These are phyloP conservation scores for Idaea aversata DNA, from an alignment of 2,888 invertebrate genomes.

Conservation along the genomic window DNA sequence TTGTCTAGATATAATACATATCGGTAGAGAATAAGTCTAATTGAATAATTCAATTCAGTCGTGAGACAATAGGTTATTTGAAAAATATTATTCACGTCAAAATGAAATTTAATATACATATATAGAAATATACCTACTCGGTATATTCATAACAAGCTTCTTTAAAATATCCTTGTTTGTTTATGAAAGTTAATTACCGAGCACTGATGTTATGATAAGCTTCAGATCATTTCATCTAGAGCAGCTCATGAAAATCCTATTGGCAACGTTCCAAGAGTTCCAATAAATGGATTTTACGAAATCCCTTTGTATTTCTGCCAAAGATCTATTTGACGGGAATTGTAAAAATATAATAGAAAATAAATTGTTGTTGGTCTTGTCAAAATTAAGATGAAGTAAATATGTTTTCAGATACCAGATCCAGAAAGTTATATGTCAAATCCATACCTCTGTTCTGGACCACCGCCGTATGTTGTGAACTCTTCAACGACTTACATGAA, in stretches of 20 bases:
- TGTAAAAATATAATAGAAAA: neutral
- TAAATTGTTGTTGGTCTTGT: neutral
- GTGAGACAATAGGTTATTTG: too few species aligned
- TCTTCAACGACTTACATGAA: conserved; percentile 87
- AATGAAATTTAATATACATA: neutral
- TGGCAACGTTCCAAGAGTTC: neutral
- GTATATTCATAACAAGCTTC: neutral
- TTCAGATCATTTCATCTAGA: neutral
- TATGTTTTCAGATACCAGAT: conserved; percentile 82
- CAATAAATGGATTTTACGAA: neutral
- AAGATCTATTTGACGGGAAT: neutral
- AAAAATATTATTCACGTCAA: too few species aligned
- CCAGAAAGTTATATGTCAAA: conserved; percentile 81
- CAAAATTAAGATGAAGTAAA: neutral
- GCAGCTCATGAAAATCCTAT: neutral
- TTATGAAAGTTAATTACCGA: neutral
- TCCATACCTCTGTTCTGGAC: conserved; percentile 85
- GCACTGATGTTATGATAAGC: neutral
- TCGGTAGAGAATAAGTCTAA: neutral
- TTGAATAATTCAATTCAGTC: too few species aligned
- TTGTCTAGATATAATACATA: neutral
- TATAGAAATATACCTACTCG: neutral
- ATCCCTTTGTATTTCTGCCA: neutral
- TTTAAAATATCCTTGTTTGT: neutral
- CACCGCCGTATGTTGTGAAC: conserved; percentile 85